A percentile compares a stretch with the other conserved stretches of the same genome.
These are phyloP conservation scores for Microvelia longipes DNA, from an alignment of 1,140 invertebrate genomes.

Conservation along the genomic window DNA sequence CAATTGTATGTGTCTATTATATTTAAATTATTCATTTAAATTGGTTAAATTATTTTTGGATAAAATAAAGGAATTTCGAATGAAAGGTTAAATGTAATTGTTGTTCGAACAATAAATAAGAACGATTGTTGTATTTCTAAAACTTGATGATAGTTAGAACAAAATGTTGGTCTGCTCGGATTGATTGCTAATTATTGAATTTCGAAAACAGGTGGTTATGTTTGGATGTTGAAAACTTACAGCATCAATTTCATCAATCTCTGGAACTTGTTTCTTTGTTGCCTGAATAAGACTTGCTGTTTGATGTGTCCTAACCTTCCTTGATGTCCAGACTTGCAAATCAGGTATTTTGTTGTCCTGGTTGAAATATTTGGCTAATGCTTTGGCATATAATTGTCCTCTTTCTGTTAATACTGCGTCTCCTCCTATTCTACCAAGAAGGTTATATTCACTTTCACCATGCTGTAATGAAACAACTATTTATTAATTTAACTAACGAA, in stretches of 20 bases:
- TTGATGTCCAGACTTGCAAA: slow-evolving; percentile 75
- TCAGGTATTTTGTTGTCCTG: slow-evolving; percentile 42
- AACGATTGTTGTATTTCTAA: too few relatives aligned
- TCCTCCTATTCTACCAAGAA: slow-evolving; percentile 78
- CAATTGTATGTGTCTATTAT: too few relatives aligned
- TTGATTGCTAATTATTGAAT: too few relatives aligned
- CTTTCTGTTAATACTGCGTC: slow-evolving; percentile 67
- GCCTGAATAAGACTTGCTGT: slow-evolving; percentile 66
- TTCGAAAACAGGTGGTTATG: too few relatives aligned
- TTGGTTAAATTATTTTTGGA: too few relatives aligned
- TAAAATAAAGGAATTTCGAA: too few relatives aligned
- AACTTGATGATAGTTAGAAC: too few relatives aligned
- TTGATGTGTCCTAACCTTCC: slow-evolving; percentile 69
- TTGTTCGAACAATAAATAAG: too few relatives aligned
- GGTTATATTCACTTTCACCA: slow-evolving; percentile 83
- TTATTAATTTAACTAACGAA: slow-evolving; percentile 7
- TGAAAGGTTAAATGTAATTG: too few relatives aligned
- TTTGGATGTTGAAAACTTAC: too few relatives aligned
- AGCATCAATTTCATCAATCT: slow-evolving; percentile 81
- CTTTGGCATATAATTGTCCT: slow-evolving; percentile 61
- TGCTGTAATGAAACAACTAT: slow-evolving; percentile 42
- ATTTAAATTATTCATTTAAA: too few relatives aligned
- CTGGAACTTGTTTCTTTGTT: slow-evolving; percentile 57
- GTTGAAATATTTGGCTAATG: slow-evolving; percentile 57
- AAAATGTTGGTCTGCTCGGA: too few relatives aligned